Conservation (phyloP, 2,113 vertebrate genomes). For the Mirounga angustirostris region DNA sequence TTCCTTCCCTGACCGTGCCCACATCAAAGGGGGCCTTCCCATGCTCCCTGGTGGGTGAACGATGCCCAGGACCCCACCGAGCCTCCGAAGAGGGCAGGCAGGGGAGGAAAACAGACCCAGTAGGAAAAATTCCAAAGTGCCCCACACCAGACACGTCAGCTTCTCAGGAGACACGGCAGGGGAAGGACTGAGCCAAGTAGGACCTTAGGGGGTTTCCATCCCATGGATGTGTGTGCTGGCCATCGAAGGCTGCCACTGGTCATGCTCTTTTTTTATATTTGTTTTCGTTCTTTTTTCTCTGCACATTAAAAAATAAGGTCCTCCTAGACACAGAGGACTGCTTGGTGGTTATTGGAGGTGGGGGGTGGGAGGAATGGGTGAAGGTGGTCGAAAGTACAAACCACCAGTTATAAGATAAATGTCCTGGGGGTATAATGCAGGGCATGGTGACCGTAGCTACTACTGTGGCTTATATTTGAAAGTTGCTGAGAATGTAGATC, state of each 20-base stretch:
- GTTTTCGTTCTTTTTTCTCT: neutral
- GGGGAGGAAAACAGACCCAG: neutral
- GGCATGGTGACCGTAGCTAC: neutral
- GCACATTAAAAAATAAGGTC: neutral
- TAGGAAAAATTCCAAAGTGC: neutral
- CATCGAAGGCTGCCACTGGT: neutral
- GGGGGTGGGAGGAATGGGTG: neutral
- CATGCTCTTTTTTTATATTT: neutral
- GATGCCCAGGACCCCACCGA: neutral
- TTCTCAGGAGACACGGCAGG: neutral
- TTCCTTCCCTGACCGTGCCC: conserved; percentile 49
- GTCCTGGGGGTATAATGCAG: neutral
- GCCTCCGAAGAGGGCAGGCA: neutral
- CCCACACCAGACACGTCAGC: neutral
- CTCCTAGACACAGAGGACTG: neutral
- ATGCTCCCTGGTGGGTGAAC: neutral
- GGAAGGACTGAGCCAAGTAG: neutral
- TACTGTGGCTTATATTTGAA: neutral
- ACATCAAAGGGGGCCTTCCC: conserved; percentile 51
- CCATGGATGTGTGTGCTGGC: fast-evolving
- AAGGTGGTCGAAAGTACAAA: neutral
- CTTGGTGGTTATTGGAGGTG: fast-evolving
- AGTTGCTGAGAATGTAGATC: neutral
- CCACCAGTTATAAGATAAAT: neutral
- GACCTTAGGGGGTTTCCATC: neutral